These are phyloP conservation scores for Xiphias gladius DNA, from an alignment of 2,113 vertebrate species.

Conservation along the genomic window DNA sequence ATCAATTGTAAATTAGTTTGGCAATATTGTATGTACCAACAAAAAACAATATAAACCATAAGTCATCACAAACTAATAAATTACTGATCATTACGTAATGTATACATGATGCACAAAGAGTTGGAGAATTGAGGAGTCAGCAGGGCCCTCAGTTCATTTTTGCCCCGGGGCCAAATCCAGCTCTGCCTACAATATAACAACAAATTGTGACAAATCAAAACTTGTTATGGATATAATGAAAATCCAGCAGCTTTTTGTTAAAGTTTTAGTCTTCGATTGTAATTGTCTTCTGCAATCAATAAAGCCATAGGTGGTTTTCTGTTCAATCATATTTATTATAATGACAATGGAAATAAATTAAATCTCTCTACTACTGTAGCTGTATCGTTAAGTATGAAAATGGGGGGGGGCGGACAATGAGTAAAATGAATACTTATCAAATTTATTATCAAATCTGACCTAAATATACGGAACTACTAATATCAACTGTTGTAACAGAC, in stretches of 20 bases:
- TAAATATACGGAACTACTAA: background rate
- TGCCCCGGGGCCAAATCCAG: background rate
- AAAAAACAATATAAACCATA: background rate
- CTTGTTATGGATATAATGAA: background rate
- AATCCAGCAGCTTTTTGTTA: background rate
- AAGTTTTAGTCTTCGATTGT: background rate
- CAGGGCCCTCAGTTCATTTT: background rate
- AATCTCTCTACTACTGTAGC: background rate
- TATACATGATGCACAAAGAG: background rate
- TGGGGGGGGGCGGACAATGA: background rate
- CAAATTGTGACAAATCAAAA: background rate
- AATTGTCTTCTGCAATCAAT: too few relatives aligned
- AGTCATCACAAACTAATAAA: background rate
- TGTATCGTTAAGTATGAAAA: background rate
- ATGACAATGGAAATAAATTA: background rate
- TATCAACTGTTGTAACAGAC: background rate
- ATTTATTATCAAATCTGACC: background rate
- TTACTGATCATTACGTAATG: background rate
- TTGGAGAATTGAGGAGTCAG: too few relatives aligned
- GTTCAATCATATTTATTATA: background rate
- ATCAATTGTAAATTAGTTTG: too few relatives aligned
- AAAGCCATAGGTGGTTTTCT: too few relatives aligned
- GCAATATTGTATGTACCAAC: background rate
- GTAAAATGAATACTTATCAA: background rate
- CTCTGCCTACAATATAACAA: background rate